A percentile compares a stretch with the other conserved stretches of the same genome.
These are phyloP conservation scores for Phacellophora camtschatica DNA, from an alignment of 30 jellyfish, hydroid and myxozoan species.

Conservation along the genomic window DNA sequence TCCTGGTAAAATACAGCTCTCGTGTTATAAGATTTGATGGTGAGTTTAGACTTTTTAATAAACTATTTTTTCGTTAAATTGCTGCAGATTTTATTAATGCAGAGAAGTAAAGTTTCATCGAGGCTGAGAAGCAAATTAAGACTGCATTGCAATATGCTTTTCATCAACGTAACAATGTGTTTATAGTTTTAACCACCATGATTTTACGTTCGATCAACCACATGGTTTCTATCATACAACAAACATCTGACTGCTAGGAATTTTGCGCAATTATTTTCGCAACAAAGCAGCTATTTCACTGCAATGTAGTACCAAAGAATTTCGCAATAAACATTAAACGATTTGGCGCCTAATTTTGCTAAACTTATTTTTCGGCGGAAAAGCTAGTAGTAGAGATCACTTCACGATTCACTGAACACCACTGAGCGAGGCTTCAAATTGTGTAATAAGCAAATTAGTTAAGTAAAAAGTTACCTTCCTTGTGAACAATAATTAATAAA, in stretches of 20 bases:
- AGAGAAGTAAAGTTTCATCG: no score
- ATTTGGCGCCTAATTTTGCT: background rate
- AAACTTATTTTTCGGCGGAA: background rate
- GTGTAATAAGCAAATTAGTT: no score
- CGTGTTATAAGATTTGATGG: background rate
- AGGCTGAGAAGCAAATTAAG: no score
- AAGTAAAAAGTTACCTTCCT: no score
- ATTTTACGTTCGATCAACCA: background rate
- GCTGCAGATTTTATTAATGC: no score
- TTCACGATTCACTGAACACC: conserved; percentile 1
- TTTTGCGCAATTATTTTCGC: background rate
- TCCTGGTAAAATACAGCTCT: background rate
- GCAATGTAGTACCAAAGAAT: no score
- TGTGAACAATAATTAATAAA: no score
- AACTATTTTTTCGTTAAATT: background rate
- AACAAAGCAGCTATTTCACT: background rate
- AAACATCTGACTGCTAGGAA: background rate
- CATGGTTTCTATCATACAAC: background rate
- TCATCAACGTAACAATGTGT: background rate
- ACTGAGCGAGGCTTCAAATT: no score
- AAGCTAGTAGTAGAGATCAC: no score
- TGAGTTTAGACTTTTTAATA: background rate
- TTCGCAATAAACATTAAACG: no score
- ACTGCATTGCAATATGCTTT: background rate
- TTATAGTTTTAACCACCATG: background rate